phyloP scores from a whole-genome alignment of 2,113 vertebrate genomes.

The Peromyscus californicus region DNA sequence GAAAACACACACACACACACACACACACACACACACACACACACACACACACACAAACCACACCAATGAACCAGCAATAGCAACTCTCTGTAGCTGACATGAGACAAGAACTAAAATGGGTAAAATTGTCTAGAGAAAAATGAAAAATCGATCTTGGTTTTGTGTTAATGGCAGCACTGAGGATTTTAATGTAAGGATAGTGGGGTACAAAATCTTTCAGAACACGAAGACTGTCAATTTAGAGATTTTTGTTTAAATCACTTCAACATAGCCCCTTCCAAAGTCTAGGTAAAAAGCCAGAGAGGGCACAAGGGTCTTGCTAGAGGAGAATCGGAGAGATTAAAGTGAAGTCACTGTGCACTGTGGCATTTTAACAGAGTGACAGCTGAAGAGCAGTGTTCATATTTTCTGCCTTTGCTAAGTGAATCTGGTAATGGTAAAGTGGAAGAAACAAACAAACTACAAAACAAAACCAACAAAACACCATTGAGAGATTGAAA shows the following conservation, averaged over 20 bases:
- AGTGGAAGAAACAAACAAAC: neutral
- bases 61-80: neutral
- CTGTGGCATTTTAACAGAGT: constrained; percentile 12
- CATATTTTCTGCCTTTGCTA: neutral
- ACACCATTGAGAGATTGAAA: constrained; percentile 71
- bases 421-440: constrained; percentile 4
- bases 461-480: neutral
- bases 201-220: constrained; percentile 16
- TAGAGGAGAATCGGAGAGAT: neutral
- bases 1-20: no score
- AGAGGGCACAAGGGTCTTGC: neutral
- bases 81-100: constrained; percentile 2
- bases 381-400: neutral
- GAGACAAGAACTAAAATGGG: neutral
- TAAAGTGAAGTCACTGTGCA: neutral
- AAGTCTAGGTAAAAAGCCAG: neutral
- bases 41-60: no score
- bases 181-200: neutral
- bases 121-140: constrained; percentile 36
- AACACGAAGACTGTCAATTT: neutral
- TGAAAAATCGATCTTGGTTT: constrained; percentile 35
- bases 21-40: no score
- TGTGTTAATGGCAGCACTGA: neutral
- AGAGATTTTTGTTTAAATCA: neutral
- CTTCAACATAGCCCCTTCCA: neutral